Percentiles rank a stretch among this genome's conserved stretches.
phyloP scores from a whole-genome alignment of 2,113 vertebrate species.

The Colaptes auratus region DNA sequence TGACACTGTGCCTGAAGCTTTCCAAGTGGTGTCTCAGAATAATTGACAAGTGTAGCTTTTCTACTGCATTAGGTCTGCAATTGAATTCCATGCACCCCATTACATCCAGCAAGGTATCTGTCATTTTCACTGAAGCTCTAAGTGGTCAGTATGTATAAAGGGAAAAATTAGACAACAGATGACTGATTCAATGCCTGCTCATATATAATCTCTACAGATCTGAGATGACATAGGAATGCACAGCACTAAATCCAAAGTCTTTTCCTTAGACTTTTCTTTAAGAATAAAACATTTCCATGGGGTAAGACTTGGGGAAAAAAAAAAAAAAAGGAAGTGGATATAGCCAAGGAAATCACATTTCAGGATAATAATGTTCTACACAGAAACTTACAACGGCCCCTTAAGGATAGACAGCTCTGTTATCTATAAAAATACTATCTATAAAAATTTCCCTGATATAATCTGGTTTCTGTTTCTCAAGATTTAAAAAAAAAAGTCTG shows the following conservation, averaged over 20 bases:
- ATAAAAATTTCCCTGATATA: neutral
- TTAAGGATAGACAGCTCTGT: neutral
- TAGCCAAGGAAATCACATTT: neutral
- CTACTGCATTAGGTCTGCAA: constrained; percentile 71
- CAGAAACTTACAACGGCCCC: neutral
- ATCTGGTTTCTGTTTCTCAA: neutral
- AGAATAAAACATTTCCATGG: neutral
- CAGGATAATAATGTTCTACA: neutral
- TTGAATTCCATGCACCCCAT: constrained; percentile 65
- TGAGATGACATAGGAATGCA: neutral
- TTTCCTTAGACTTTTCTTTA: neutral
- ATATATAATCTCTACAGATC: neutral
- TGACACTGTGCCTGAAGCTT: constrained; percentile 5
- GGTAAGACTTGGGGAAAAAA: neutral
- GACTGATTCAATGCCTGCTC: neutral
- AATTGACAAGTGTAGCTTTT: constrained; percentile 67
- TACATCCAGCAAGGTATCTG: constrained; percentile 50
- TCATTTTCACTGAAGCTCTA: constrained; percentile 50
- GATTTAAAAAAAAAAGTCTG: neutral
- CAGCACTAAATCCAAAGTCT: neutral
- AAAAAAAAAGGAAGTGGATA: neutral
- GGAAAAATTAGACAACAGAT: neutral
- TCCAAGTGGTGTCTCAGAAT: constrained; percentile 55
- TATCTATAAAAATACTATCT: neutral
- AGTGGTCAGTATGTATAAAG: neutral